Evolutionary conservation across 2,888 invertebrate species (phyloP).

Genomic region (Halocaridina rubra): DNA sequence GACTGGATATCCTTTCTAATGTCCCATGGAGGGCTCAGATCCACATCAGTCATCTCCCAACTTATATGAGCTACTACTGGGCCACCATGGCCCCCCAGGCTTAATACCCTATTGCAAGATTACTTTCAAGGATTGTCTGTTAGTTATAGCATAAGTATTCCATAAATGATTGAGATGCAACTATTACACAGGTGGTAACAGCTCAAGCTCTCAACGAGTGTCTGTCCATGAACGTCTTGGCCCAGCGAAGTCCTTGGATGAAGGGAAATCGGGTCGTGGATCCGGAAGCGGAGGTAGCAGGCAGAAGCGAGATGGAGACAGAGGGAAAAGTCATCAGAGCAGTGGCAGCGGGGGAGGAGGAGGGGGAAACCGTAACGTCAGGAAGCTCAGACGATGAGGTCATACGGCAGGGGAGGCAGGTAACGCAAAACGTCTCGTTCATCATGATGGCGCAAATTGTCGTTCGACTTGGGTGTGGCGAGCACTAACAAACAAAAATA

Average conservation of each 20-base stretch:
- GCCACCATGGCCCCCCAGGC: no score
- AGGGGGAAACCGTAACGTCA: neutral
- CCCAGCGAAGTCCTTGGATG: conserved; percentile 28
- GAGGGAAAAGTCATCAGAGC: conserved; percentile 29
- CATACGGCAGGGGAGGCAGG: conserved; percentile 46
- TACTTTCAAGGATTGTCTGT: no score
- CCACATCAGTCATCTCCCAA: no score
- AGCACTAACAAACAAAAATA: no score
- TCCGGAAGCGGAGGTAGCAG: conserved; percentile 27
- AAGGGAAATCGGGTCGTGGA: conserved; percentile 18
- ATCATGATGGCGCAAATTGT: conserved; percentile 27
- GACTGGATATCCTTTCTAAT: no score
- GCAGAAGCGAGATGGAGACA: conserved; percentile 36
- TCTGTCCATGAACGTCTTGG: conserved; percentile 49
- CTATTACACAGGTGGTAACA: conserved; percentile 27
- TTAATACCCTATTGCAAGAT: no score
- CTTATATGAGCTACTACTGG: no score
- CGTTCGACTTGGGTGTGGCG: conserved; percentile 28
- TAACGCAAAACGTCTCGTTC: conserved; percentile 40
- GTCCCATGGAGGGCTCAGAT: no score
- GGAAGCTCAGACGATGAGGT: conserved; percentile 49
- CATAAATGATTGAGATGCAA: no score
- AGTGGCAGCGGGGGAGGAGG: conserved; percentile 26
- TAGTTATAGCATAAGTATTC: no score
- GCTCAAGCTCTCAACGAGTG: conserved; percentile 36